Base-by-base conservation (phyloP, 2,113 vertebrate genomes). In the Castor canadensis region DNA sequence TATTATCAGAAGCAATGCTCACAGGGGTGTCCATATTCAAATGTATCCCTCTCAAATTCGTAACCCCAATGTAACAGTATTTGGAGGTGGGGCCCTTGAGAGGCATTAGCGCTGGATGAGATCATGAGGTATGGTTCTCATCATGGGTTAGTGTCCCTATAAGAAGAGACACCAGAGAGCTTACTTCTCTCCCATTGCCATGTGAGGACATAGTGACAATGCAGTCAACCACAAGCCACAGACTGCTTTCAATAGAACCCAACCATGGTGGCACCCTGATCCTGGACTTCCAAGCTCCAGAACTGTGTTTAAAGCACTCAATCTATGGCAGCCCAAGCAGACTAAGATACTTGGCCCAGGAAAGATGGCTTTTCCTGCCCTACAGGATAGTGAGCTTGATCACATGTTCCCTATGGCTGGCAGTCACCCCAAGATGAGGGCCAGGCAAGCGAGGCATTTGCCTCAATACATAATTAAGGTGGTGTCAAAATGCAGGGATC, bases 321-420 rank as follows among this genome's bases (percentile, higher is more conserved):
- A 9, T 52, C 13, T 66, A 54, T 15, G 5, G 58, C 2, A 89
- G 47, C 45, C 54, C 0, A 66, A 43, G n/a, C 32, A 62, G 56
- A 75, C 38, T 62, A 62, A 87, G 79, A 96, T 81, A 82, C 26
- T 26, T 47, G 3, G 20, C 22, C 9, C 26, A 54, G 43, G 30
- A 24, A 43, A 89, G 58, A 71, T 3, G 19, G 32, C 24, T 79
- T 67, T 35, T 47, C 5, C 6, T 47, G 54, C 6, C 12, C 80
- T 71, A 22, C 38, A 67, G 12, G 2, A 19, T 20, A 11, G 17
- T n/a, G n/a, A n/a, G 49, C 45, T 28, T 62, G 30, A 49, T 69
- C 60, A 13, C 30, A 20, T 4, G 32, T 0, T 43, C 12, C 11
- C 6, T 9, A 24, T 0, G 2, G 19, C 26, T 85, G 62, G 30